Percentiles rank a stretch among this genome's conserved stretches.
Evolutionary conservation across 2,888 invertebrate genomes (phyloP).

Genomic region (Gymnosoma rotundatum): DNA sequence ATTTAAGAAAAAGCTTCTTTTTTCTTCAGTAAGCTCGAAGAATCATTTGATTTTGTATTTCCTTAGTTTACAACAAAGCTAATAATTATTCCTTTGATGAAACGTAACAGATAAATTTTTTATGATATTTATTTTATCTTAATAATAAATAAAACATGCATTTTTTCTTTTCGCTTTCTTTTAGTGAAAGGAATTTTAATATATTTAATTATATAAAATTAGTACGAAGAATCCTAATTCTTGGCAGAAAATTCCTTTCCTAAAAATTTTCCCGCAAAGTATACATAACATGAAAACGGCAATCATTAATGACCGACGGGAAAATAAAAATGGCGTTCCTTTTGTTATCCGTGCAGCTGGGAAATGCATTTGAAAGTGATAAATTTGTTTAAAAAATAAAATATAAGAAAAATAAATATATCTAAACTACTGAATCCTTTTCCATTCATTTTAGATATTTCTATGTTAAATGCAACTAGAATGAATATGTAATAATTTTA

Average conservation of each 20-base stretch:
- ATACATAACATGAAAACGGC: neutral
- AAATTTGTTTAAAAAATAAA: constrained; percentile 24
- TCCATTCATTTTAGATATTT: constrained; percentile 37
- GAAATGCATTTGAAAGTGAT: constrained; percentile 51
- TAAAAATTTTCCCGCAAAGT: constrained; percentile 38
- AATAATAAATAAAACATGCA: too few species aligned
- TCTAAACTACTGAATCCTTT: neutral
- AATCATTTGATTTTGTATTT: too few species aligned
- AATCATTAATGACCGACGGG: constrained; percentile 54
- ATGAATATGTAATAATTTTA: neutral
- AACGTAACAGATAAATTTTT: too few species aligned
- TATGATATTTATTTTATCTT: too few species aligned
- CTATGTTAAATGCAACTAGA: neutral
- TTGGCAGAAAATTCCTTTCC: neutral
- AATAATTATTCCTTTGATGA: too few species aligned
- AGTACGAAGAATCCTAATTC: neutral
- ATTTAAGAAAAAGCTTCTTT: too few species aligned
- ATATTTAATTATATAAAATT: too few species aligned
- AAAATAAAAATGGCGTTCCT: constrained; percentile 73
- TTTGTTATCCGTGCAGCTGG: constrained; percentile 67
- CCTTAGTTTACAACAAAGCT: too few species aligned
- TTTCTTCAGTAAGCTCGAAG: too few species aligned
- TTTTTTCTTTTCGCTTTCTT: too few species aligned
- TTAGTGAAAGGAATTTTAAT: too few species aligned
- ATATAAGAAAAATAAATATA: neutral